A percentile compares a stretch with the other conserved stretches of the same genome.
Conservation (phyloP, 2,888 invertebrate genomes). For the Athripsodes cinereus region DNA sequence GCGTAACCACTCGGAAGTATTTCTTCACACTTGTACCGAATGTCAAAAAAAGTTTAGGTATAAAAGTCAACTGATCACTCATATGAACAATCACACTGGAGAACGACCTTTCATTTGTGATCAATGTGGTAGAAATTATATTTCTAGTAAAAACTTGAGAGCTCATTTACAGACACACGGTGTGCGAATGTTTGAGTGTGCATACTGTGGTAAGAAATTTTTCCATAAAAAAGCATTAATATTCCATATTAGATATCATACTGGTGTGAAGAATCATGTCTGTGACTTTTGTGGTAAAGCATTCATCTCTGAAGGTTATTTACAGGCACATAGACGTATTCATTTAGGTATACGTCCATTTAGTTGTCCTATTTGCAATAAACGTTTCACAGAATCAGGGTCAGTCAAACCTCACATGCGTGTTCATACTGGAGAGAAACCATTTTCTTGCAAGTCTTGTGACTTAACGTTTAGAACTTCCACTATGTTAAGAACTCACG, state of each 20-base stretch:
- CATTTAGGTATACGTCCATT: background rate
- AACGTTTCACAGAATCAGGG: conserved; percentile 4
- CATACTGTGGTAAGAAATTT: background rate
- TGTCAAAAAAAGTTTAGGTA: background rate
- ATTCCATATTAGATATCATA: background rate
- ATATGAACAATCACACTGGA: background rate
- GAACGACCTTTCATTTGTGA: background rate
- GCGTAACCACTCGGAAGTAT: background rate
- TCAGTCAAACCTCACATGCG: conserved; percentile 1
- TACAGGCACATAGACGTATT: background rate
- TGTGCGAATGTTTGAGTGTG: background rate
- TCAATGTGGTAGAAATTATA: background rate
- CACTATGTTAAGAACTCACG: background rate
- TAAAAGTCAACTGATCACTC: background rate
- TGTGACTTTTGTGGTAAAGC: conserved; percentile 4
- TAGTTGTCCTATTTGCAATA: background rate
- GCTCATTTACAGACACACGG: background rate
- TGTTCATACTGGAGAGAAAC: conserved; percentile 9
- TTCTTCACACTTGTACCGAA: background rate
- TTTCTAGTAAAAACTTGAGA: background rate
- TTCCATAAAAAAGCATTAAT: background rate
- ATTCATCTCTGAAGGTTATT: background rate
- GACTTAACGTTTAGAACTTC: conserved; percentile 2
- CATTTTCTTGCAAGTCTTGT: conserved; percentile 7
- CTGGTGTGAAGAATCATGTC: background rate